Percentiles rank a stretch among this genome's conserved stretches.
phyloP scores from a whole-genome alignment of 2,113 vertebrate genomes.

The Pardalotus punctatus region DNA sequence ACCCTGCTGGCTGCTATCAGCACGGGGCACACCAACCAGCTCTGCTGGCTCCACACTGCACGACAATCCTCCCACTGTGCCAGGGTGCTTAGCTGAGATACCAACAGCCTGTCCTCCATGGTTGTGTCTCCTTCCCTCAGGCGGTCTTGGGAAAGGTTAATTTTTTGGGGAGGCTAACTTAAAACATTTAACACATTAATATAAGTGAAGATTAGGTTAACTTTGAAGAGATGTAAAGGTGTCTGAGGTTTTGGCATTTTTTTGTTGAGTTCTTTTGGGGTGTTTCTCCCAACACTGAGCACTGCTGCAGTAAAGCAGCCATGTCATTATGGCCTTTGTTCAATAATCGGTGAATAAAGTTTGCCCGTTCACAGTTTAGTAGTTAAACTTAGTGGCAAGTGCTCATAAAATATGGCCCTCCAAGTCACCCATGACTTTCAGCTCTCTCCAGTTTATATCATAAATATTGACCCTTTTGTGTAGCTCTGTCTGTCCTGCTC shows the following conservation, averaged over 20 bases:
- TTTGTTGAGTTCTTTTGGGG: not conserved
- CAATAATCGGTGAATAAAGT: not conserved
- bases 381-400: not conserved
- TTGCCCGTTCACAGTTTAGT: not conserved
- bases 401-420: not conserved
- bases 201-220: not conserved
- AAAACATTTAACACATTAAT: not conserved
- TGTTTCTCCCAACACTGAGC: not conserved
- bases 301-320: not conserved
- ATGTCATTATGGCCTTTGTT: not conserved
- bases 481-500: not conserved
- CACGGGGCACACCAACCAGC: accelerated
- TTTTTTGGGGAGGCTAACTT: not conserved
- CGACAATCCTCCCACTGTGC: not conserved
- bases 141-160: not conserved
- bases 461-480: not conserved
- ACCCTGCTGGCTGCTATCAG: not conserved
- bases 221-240: not conserved
- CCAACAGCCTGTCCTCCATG: accelerated
- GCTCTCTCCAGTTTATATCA: not conserved
- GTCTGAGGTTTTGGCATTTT: not conserved
- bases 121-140: not conserved
- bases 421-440: not conserved
- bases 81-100: not conserved
- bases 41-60: accelerated